A percentile compares a stretch with the other conserved stretches of the same genome.
phyloP scores from a whole-genome alignment of 1,140 invertebrate species.

The Papilio xuthus region DNA sequence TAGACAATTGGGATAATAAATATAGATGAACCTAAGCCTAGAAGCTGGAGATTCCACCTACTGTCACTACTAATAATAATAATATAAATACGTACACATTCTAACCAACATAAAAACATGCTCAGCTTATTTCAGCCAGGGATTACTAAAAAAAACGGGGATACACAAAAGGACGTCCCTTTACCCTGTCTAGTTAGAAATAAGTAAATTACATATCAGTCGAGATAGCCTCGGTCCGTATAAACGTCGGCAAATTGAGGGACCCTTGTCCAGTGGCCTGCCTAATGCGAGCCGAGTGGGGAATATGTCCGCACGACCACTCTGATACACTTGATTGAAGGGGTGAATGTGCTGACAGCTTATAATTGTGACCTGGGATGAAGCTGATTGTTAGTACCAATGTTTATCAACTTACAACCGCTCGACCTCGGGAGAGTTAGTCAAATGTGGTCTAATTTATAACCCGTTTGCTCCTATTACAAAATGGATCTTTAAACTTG shows the following conservation, averaged over 20 bases:
- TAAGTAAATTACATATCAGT: conserved; percentile 59
- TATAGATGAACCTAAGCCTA: background rate
- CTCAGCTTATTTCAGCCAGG: conserved; percentile 1
- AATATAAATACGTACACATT: background rate
- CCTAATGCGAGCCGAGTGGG: conserved; percentile 53
- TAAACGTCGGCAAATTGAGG: conserved; percentile 62
- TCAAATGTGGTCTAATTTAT: no score
- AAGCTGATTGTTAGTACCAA: background rate
- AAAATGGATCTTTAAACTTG: no score
- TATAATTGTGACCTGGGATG: conserved; percentile 16
- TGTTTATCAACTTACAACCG: background rate
- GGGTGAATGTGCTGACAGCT: conserved; percentile 42
- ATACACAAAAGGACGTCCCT: conserved; percentile 43
- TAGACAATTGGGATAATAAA: no score
- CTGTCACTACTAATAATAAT: background rate
- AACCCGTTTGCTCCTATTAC: no score
- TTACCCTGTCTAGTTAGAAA: conserved; percentile 49
- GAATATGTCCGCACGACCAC: conserved; percentile 50
- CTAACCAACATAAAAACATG: conserved; percentile 30
- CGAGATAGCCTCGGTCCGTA: conserved; percentile 44
- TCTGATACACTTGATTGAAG: conserved; percentile 51
- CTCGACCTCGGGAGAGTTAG: no score
- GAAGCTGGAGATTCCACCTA: background rate
- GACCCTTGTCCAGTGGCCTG: conserved; percentile 52
- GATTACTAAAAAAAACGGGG: conserved; percentile 30